Evolutionary conservation across 2,113 vertebrate species (phyloP).

Genomic region (Bettongia penicillata): DNA sequence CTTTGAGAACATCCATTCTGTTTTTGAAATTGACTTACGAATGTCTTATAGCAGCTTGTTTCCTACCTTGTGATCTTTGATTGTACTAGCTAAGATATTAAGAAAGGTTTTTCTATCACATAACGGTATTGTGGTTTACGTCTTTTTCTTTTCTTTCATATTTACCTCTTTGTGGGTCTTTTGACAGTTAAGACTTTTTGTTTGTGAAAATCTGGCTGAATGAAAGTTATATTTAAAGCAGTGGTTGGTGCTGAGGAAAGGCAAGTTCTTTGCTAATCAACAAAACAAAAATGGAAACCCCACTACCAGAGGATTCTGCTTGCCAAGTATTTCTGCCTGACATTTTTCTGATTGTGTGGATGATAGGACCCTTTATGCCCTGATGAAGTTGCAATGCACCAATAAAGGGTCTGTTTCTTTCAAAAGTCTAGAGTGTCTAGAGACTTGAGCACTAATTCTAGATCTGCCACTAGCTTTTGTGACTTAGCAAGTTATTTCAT

Average conservation of each 20-base stretch:
- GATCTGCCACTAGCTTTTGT: background rate
- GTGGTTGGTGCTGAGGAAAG: slow-evolving; percentile 40
- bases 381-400: slow-evolving; percentile 22
- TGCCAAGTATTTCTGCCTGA: slow-evolving; percentile 37
- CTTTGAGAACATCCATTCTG: slow-evolving; percentile 20
- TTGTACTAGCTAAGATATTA: background rate
- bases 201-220: slow-evolving; percentile 65
- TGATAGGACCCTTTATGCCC: background rate
- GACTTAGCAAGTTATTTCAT: background rate
- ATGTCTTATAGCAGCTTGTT: slow-evolving; percentile 13
- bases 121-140: background rate
- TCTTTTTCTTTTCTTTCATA: slow-evolving; percentile 61
- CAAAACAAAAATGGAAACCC: slow-evolving; percentile 33
- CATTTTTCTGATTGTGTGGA: slow-evolving; percentile 23
- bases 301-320: background rate
- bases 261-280: slow-evolving; percentile 47
- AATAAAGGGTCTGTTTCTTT: background rate
- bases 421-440: background rate
- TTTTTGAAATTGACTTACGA: background rate
- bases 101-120: background rate
- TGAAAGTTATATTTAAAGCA: slow-evolving; percentile 62
- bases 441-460: background rate
- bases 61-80: slow-evolving; percentile 10
- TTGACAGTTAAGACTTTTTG: slow-evolving; percentile 26
- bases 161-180: slow-evolving; percentile 34